Evolutionary conservation across 2,113 vertebrate species (phyloP).

Genomic region (Erythrolamprus reginae): DNA sequence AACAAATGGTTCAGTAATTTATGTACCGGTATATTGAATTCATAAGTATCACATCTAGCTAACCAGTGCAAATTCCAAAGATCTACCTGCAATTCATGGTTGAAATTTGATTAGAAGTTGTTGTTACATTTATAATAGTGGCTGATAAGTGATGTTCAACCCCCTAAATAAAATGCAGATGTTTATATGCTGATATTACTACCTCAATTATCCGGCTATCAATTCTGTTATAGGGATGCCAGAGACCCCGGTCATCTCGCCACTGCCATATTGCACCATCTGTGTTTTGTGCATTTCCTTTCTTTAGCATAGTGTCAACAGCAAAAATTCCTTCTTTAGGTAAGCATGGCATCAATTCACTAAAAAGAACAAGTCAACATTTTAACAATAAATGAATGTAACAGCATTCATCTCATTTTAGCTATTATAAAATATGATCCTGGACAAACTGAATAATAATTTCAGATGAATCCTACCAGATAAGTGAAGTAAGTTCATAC

Average conservation of each 20-base stretch:
- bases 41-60: neutral
- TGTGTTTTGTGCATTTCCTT: constrained; percentile 94
- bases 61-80: neutral
- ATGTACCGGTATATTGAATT: neutral
- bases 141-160: neutral
- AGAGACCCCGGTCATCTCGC: constrained; percentile 94
- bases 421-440: neutral
- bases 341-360: constrained; percentile 98
- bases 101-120: neutral
- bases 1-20: neutral
- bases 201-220: constrained; percentile 99
- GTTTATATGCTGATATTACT: constrained; percentile 53
- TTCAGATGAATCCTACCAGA: constrained; percentile 77
- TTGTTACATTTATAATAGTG: neutral
- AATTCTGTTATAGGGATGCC: constrained; percentile 98
- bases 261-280: constrained; percentile 98
- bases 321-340: constrained; percentile 99
- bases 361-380: constrained; percentile 60
- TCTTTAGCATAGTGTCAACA: constrained; percentile 97
- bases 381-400: constrained; percentile 33
- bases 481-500: constrained; percentile 96
- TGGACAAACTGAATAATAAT: neutral
- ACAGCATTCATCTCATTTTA: neutral
- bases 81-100: neutral
- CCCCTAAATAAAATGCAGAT: neutral